Evolutionary conservation across 2,797 vertebrate species (phyloP).

Genomic region (Phoxinus dragarum): DNA sequence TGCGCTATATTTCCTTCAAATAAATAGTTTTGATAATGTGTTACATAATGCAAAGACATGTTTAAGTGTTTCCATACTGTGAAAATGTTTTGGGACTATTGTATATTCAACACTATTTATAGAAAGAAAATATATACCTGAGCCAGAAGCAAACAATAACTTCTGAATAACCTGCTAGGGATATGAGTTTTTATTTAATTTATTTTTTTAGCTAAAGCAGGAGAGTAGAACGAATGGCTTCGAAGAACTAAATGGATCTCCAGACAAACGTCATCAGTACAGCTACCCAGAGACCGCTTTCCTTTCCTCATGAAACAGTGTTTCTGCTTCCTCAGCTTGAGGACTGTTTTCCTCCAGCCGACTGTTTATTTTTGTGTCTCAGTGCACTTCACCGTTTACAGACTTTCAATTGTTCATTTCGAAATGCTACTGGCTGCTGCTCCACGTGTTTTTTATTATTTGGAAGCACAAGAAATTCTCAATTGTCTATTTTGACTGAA

Average conservation of each 20-base stretch:
- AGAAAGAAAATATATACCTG: not conserved
- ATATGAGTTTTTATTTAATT: not conserved
- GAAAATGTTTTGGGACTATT: not conserved
- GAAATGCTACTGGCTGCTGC: conserved; percentile 16
- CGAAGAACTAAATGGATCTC: conserved; percentile 28
- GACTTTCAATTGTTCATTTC: not conserved
- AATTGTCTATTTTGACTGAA: conserved; percentile 14
- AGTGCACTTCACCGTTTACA: not conserved
- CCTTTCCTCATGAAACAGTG: not conserved
- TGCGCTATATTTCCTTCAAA: not conserved
- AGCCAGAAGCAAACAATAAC: conserved; percentile 2
- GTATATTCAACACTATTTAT: not conserved
- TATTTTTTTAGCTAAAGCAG: not conserved
- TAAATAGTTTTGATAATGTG: not conserved
- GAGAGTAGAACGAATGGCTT: conserved; percentile 13
- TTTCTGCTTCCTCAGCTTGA: conserved; percentile 2
- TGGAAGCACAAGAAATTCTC: conserved; percentile 4
- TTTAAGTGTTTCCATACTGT: not conserved
- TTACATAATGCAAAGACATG: not conserved
- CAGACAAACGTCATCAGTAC: conserved; percentile 29
- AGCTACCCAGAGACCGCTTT: conserved; percentile 18
- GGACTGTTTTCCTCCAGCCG: not conserved
- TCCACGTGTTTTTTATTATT: not conserved
- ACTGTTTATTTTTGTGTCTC: conserved; percentile 7
- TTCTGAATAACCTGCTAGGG: not conserved